Base-by-base conservation (phyloP, 1,140 invertebrate species). In the Pygmarrhopalites habei region DNA sequence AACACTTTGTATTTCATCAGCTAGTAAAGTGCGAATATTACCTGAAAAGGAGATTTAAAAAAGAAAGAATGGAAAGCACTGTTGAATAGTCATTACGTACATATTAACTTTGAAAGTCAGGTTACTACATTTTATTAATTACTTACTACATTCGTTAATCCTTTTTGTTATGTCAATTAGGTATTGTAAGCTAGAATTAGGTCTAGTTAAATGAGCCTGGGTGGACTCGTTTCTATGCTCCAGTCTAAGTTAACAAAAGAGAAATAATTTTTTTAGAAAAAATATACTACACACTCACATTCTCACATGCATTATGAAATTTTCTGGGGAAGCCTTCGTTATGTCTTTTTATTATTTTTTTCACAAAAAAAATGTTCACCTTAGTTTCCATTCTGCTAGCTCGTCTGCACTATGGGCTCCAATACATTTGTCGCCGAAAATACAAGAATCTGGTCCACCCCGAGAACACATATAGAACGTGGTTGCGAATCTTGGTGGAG, bases 391-490 rank as follows among this genome's bases (percentile, higher is more conserved):
- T 47, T 68, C 66, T 21, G 53, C 47, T 17, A 68, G 46, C 53
- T 68, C 66, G 14, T 64, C 59, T 35, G 52, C 49, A 28, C 62
- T 65, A 62, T 68, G 66, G 15, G 66, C 66, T 47, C 58, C 59
- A 39, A 65, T 52, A 35, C 66, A 68, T n/a, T 68, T 32, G n/a
- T 64, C 41, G 1, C 62, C 66, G 17, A 61, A 62, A n/a, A 64
- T 51, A 41, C 66, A 68, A 15, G 52, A 41, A 21, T 49, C 47
- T 4, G 30, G 29, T 15, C 39, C 49, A 29, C 39, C 60, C 25
- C 62, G 62, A 28, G 66, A 57, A 32, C 66, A 68, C 30, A 68
- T 30, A 25, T 55, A 68, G 59, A 64, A 68, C 12, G 66, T 57
- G n/a, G n/a, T n/a, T 21, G 64, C 43, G 28, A 65, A 28, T 44